Evolutionary conservation across 1,140 invertebrate species (phyloP), one percentile per base, ranked within the genome.

Genomic region (Conopomorpha cramerella): DNA sequence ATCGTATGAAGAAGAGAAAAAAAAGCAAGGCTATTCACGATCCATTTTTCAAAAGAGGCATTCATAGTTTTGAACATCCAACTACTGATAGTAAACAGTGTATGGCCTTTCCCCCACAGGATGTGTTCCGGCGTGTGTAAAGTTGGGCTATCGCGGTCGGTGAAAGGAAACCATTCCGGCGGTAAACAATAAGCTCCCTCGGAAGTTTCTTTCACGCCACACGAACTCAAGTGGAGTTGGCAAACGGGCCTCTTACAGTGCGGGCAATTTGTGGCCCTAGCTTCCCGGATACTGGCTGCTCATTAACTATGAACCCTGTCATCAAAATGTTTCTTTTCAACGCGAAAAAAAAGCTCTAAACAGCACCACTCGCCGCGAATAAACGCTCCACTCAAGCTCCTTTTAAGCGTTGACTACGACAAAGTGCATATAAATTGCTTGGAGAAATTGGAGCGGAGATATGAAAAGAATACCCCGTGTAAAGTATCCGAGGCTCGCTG

Each of bases 351-450:
- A 57, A 51, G 42, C 51, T 47, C 55, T 67, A 59, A 65, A 55
- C 51, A 68, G 65, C 58, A 51, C 64, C 58, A 62, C 60, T 65
- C 57, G 59, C 48, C 45, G 49, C 37, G 54, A 66, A 60, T 65
- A 65, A 73, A 62, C 52, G 53, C 41, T 43, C 42, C 38, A 40
- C 46, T 38, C 51, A 58, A 49, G 50, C 51, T 55, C 62, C n/a
- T 68, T 71, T 67, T 63, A 55, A 67, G 38, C 46, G 49, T 32
- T 49, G 46, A 57, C 51, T 43, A 49, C 51, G 47, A 62, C 66
- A 71, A 71, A 74, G 70, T 70, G 70, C 70, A 74, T 74, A 71
- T 74, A 74, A 74, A 74, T 71, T 71, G 66, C 60, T 35, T 46
- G 41, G 51, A 43, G 49, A 65, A 71, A 62, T 70, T 70, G 63